phyloP scores from a whole-genome alignment of 2,888 invertebrate species.

The Ennomos fuscantarius region DNA sequence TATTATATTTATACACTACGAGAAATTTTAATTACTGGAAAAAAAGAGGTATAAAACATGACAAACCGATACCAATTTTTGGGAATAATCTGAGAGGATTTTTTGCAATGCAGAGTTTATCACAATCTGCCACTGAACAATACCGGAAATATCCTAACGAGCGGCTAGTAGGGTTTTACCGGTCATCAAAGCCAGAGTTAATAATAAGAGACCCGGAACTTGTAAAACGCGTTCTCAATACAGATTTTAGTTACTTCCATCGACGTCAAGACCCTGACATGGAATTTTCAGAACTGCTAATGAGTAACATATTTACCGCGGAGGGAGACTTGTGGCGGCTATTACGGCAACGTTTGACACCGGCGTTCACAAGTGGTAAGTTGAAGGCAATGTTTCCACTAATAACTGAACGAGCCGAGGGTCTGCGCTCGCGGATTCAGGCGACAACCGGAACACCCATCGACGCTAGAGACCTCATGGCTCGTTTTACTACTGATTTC shows the following conservation, averaged over 20 bases:
- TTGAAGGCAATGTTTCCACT: constrained; percentile 68
- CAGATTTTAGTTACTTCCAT: neutral
- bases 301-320: constrained; percentile 55
- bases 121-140: neutral
- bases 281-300: constrained; percentile 18
- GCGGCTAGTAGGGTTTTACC: neutral
- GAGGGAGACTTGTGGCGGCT: constrained; percentile 67
- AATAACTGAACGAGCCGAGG: constrained; percentile 58
- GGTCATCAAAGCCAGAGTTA: neutral
- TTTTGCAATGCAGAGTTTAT: neutral
- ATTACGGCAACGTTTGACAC: constrained; percentile 59
- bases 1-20: neutral
- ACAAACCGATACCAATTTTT: neutral
- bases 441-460: constrained; percentile 47
- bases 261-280: neutral
- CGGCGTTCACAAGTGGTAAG: constrained; percentile 64
- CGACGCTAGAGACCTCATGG: constrained; percentile 56
- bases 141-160: neutral
- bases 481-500: constrained; percentile 60
- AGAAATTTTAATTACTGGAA: constrained; percentile 6
- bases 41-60: neutral
- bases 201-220: neutral
- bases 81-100: neutral
- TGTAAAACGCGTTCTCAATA: neutral
- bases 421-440: constrained; percentile 9